Conservation (phyloP, 2,797 vertebrate genomes). For the Silurus aristotelis region DNA sequence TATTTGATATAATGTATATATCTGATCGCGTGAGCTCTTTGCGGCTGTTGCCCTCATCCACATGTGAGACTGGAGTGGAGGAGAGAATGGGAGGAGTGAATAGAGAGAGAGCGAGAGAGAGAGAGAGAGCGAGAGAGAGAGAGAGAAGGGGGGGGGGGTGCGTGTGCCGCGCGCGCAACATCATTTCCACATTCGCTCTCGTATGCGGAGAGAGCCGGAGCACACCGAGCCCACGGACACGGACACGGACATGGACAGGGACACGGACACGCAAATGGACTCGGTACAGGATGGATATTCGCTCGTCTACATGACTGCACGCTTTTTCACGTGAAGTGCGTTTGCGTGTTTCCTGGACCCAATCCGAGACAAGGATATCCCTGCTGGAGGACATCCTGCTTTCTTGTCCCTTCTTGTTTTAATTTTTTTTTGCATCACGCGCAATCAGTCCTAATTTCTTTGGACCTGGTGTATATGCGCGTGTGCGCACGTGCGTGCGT, state of each 20-base stretch:
- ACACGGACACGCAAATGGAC: background rate
- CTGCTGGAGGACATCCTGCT: no score
- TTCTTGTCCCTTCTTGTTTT: no score
- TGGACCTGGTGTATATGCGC: no score
- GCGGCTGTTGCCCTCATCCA: background rate
- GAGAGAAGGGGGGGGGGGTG: background rate
- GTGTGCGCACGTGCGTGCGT: no score
- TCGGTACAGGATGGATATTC: background rate
- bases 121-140: background rate
- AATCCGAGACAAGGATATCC: no score
- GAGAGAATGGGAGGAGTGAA: background rate
- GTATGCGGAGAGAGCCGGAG: conserved; percentile 45
- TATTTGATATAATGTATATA: background rate
- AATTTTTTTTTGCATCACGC: background rate
- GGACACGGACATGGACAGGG: background rate
- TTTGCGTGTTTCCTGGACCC: no score
- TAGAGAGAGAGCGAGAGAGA: background rate
- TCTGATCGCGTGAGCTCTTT: background rate
- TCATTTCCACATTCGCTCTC: conserved; percentile 46
- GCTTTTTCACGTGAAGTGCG: background rate
- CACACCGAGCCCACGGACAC: conserved; percentile 12
- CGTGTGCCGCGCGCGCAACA: conserved; percentile 22
- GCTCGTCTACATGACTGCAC: no score
- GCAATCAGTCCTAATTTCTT: no score
- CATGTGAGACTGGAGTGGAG: conserved; percentile 8